Conservation (phyloP, 2,888 invertebrate genomes). For the Drosophila nigricruria region DNA sequence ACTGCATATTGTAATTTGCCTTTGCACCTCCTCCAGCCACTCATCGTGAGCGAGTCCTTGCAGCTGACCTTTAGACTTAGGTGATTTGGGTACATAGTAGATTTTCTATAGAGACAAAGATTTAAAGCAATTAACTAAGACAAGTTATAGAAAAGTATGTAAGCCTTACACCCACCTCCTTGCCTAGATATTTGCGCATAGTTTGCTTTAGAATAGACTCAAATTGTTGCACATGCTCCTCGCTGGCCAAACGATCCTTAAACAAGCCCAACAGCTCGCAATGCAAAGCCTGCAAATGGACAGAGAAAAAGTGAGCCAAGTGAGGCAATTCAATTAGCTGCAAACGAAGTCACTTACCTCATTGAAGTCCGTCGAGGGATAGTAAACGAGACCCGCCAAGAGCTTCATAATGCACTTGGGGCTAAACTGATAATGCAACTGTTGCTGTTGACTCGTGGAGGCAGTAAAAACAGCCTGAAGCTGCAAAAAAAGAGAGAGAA, state of each 20-base stretch:
- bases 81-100: constrained; percentile 82
- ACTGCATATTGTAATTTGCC: constrained; percentile 89
- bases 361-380: constrained; percentile 82
- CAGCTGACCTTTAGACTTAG: constrained; percentile 75
- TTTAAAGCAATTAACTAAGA: not conserved
- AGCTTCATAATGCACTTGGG: constrained; percentile 85
- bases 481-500: constrained; percentile 54
- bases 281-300: constrained; percentile 87
- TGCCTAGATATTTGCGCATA: constrained; percentile 84
- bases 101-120: constrained; percentile 81
- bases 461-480: constrained; percentile 79
- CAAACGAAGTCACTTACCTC: constrained; percentile 68
- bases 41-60: constrained; percentile 86
- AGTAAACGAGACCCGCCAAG: constrained; percentile 78
- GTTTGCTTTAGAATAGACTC: constrained; percentile 87
- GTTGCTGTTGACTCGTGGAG: constrained; percentile 31
- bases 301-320: not conserved
- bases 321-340: constrained; percentile 17
- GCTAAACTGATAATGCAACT: constrained; percentile 84
- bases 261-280: constrained; percentile 92
- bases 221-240: constrained; percentile 89
- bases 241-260: constrained; percentile 89
- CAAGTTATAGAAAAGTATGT: too few species aligned
- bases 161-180: constrained; percentile 69
- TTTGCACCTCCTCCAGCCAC: constrained; percentile 88